Conservation (phyloP, 2,888 invertebrate genomes). For the Noctua fimbriata region DNA sequence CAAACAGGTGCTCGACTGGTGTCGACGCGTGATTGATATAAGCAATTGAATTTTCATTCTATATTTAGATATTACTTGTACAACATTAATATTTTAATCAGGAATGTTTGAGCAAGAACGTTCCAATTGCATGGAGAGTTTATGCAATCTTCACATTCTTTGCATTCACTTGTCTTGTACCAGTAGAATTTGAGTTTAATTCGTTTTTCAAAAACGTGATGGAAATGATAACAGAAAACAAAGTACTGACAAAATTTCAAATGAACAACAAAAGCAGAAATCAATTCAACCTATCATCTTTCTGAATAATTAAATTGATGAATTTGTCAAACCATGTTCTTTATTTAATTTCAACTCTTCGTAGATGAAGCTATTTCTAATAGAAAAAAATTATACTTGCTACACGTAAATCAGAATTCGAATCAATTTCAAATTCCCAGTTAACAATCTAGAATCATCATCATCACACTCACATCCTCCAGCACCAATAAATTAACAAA, state of each 20-base stretch:
- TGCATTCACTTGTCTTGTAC: conserved; percentile 33
- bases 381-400: not conserved
- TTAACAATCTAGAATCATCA: conserved; percentile 16
- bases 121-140: conserved; percentile 57
- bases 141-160: conserved; percentile 54
- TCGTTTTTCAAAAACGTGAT: conserved; percentile 7
- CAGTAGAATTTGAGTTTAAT: conserved; percentile 15
- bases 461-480: conserved; percentile 39
- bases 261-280: not conserved
- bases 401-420: not conserved
- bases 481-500: conserved; percentile 51
- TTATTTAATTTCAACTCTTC: not conserved
- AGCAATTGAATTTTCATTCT: conserved; percentile 68
- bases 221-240: not conserved
- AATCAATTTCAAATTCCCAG: conserved; percentile 1
- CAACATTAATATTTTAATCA: conserved; percentile 70
- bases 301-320: not conserved
- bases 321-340: not conserved
- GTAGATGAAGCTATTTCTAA: not conserved
- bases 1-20: conserved; percentile 83
- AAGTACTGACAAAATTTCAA: not conserved
- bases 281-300: not conserved
- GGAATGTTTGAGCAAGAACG: conserved; percentile 52
- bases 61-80: conserved; percentile 69
- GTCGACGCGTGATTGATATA: conserved; percentile 72